Conservation (phyloP, 2,797 vertebrate species). For the Schizopygopsis pylzovi region DNA sequence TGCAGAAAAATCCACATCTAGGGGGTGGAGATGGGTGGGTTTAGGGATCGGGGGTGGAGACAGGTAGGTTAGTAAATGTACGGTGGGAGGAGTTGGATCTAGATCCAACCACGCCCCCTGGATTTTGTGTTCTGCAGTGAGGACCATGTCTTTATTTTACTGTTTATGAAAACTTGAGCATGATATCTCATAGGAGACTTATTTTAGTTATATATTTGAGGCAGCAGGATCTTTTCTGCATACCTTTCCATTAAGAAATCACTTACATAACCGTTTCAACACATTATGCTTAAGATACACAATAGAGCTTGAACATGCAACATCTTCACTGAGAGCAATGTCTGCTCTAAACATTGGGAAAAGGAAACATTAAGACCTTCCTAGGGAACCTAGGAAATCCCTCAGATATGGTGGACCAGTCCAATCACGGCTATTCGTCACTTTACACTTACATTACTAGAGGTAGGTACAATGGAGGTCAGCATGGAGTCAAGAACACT, state of each 20-base stretch:
- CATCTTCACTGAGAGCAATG: neutral
- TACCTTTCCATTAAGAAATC: neutral
- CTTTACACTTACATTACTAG: neutral
- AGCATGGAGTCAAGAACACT: slow-evolving; percentile 10
- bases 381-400: slow-evolving; percentile 18
- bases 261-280: neutral
- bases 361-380: slow-evolving; percentile 21
- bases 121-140: no score
- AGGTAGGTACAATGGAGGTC: slow-evolving; percentile 7
- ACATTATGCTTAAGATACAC: neutral
- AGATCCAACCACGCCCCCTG: no score
- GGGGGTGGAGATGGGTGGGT: no score
- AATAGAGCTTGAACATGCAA: neutral
- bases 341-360: neutral
- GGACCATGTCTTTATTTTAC: neutral
- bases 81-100: no score
- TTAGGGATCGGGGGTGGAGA: no score
- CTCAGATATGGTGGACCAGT: neutral
- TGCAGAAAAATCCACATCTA: no score
- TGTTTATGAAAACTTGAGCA: neutral
- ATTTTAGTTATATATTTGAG: neutral
- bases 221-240: neutral
- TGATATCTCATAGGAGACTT: neutral
- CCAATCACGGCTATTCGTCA: neutral
- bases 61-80: no score